Conservation (phyloP, 2,797 vertebrate genomes). For the Sebastiscus albofasciatus region DNA sequence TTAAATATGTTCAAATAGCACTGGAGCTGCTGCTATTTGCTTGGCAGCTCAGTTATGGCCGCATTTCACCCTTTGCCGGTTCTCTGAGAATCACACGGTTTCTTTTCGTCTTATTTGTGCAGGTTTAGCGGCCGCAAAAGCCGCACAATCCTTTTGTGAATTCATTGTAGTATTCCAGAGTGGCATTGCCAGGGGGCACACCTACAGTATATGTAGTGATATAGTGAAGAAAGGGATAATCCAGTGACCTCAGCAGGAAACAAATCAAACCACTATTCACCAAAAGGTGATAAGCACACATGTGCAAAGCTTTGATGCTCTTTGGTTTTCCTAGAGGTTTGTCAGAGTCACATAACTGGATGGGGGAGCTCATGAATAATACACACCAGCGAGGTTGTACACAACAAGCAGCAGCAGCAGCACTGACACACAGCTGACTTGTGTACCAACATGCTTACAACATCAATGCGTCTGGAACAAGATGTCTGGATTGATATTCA, state of each 20-base stretch:
- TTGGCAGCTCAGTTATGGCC: not conserved
- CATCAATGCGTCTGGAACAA: slow-evolving; percentile 52
- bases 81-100: not conserved
- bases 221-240: not conserved
- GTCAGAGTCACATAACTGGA: slow-evolving; percentile 26
- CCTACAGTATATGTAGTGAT: too few relatives aligned
- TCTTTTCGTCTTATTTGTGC: not conserved
- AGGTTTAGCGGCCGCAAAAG: not conserved
- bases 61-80: not conserved
- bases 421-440: slow-evolving; percentile 32
- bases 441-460: slow-evolving; percentile 51
- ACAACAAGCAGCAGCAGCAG: slow-evolving; percentile 13
- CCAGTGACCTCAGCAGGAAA: not conserved
- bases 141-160: not conserved
- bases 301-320: slow-evolving; percentile 18
- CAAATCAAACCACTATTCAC: not conserved
- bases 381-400: slow-evolving; percentile 13
- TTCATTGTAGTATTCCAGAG: not conserved
- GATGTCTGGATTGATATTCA: slow-evolving; percentile 60
- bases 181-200: not conserved
- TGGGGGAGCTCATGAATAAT: slow-evolving; percentile 54
- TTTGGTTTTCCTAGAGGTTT: slow-evolving; percentile 34
- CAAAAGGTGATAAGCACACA: slow-evolving; percentile 8
- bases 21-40: too few relatives aligned
- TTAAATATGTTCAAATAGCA: too few relatives aligned